Evolutionary conservation across 2,888 invertebrate genomes (phyloP).

Genomic region (Drosophila robusta): DNA sequence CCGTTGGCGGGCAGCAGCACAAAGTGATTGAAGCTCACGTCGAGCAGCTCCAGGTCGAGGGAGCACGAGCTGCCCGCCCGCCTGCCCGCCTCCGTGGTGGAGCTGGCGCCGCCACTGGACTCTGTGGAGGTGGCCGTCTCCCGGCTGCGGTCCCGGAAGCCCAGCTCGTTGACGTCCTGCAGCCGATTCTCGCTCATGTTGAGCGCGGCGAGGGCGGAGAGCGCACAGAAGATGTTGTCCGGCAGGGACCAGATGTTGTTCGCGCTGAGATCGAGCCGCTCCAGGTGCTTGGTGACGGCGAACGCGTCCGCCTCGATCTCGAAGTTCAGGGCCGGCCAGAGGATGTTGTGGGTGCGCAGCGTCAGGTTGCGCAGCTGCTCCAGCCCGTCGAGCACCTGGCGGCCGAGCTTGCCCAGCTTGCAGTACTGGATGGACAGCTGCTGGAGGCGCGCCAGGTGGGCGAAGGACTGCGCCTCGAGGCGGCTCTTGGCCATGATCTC

Average conservation of each 20-base stretch:
- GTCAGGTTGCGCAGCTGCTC: conserved; percentile 93
- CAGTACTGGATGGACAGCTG: conserved; percentile 94
- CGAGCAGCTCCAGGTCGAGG: conserved; percentile 92
- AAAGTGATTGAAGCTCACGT: conserved; percentile 94
- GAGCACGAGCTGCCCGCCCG: conserved; percentile 87
- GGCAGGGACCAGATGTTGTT: conserved; percentile 96
- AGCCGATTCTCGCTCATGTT: conserved; percentile 95
- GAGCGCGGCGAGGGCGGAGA: conserved; percentile 91
- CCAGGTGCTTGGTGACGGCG: conserved; percentile 91
- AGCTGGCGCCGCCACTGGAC: conserved; percentile 20
- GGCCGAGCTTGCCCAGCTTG: conserved; percentile 93
- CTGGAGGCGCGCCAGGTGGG: conserved; percentile 92
- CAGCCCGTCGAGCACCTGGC: conserved; percentile 92
- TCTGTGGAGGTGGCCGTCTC: conserved; percentile 67
- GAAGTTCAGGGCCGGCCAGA: conserved; percentile 93
- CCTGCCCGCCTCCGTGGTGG: conserved; percentile 56
- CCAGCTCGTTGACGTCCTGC: conserved; percentile 94
- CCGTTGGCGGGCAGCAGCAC: conserved; percentile 93
- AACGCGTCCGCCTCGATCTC: conserved; percentile 93
- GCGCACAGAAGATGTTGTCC: conserved; percentile 92
- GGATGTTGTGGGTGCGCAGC: conserved; percentile 92
- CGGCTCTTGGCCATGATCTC: conserved; percentile 92
- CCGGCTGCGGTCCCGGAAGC: conserved; percentile 89
- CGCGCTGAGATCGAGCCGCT: conserved; percentile 93
- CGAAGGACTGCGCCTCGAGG: conserved; percentile 91